These are phyloP conservation scores for Myxocyprinus asiaticus DNA, from an alignment of 2,113 vertebrate species.

Conservation along the genomic window DNA sequence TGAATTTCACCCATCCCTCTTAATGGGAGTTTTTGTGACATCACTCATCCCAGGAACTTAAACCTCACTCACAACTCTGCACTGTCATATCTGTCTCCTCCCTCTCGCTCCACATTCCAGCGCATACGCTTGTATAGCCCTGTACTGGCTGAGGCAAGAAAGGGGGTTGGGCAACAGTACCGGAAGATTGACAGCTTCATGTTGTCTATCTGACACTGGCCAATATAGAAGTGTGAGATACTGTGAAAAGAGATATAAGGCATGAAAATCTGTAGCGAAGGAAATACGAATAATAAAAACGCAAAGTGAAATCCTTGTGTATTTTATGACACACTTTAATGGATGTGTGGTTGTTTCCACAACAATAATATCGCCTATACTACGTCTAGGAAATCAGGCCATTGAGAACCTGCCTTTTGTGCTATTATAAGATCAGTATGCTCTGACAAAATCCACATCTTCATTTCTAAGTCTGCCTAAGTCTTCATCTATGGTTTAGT, in stretches of 20 bases:
- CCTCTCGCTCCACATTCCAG: constrained; percentile 78
- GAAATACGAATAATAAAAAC: no score
- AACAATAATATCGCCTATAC: no score
- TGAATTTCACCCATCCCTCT: neutral
- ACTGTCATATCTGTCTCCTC: neutral
- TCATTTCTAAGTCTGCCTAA: no score
- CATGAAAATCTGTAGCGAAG: no score
- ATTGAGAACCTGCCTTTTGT: neutral
- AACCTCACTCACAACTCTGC: constrained; percentile 73
- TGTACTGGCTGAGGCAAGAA: constrained; percentile 62
- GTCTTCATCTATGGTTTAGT: neutral
- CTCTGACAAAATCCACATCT: neutral
- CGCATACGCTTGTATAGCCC: constrained; percentile 84
- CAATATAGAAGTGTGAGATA: constrained; percentile 79
- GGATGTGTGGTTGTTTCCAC: no score
- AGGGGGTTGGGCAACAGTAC: constrained; percentile 74
- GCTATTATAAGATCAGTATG: neutral
- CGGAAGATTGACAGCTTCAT: constrained; percentile 74
- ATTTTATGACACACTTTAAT: no score
- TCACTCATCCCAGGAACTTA: constrained; percentile 56
- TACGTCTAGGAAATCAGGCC: no score
- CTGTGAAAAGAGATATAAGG: constrained; percentile 55
- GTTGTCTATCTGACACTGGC: constrained; percentile 69
- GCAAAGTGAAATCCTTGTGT: no score
- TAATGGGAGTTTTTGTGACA: neutral